Evolutionary conservation across 2,888 invertebrate genomes (phyloP), one percentile per base, ranked within the genome.

Genomic region (Cheilosia pagana): DNA sequence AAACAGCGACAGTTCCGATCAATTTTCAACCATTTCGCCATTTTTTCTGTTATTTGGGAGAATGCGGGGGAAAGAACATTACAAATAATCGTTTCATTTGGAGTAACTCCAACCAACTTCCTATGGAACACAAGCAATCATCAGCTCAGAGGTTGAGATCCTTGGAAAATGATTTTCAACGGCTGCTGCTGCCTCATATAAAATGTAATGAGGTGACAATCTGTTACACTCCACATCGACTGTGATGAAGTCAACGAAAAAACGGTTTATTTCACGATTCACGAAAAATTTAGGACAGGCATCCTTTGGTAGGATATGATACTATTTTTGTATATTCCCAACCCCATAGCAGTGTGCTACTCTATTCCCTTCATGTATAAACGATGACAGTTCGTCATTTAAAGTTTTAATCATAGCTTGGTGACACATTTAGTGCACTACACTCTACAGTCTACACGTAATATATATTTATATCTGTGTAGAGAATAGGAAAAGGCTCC

Each of bases 181-280:
- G 50, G 55, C 67, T 82, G 67, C 28, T 25, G n/a, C n/a, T 23
- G 28, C 62, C 71, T 82, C 60, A 77, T 82, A 50, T 67, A 77
- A 82, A 77, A 82, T 82, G 71, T 82, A 82, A 82, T 82, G 71
- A 82, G 65, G 82, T 82, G 77, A 82, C 77, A 82, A 77, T 72
- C 70, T 65, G 55, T 67, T 67, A 60, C 48, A 23, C 48, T 62
- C 48, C 48, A 67, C 45, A 53, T 76, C 21, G 71, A 53, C 60
- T 45, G 43, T 65, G 45, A 60, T 70, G 63, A 21, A 76, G 63
- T 59, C 75, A 65, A 70, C 50, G 14, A 28, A 72, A 68, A 43
- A 53, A 53, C 0, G 19, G 52, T 25, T 7, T 14, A 72, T 45
- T 16, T 10, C 16, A 41, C 14, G 19, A 52, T 48, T 52, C 19